Evolutionary conservation across 1,140 invertebrate genomes (phyloP).

Genomic region (Drosophila mauritiana): DNA sequence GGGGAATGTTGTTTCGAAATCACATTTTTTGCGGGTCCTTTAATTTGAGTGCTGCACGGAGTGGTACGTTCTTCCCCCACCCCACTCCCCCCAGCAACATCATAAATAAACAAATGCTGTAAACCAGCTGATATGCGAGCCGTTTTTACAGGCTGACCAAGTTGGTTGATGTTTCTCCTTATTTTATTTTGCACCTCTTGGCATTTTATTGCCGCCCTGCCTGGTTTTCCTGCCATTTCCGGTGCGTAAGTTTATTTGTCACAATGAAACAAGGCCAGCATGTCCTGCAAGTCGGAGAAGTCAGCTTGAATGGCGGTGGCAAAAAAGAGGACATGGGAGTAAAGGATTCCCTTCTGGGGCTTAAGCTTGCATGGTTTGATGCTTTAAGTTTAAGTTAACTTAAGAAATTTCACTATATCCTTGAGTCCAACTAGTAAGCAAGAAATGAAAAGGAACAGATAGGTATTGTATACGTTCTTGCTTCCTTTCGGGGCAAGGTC

Average conservation of each 20-base stretch:
- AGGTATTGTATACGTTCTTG: no score
- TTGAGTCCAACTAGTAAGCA: no score
- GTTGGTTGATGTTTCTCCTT: conserved; percentile 10
- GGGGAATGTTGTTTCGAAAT: conserved; percentile 21
- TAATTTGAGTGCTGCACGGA: conserved; percentile 44
- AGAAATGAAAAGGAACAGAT: no score
- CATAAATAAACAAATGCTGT: conserved; percentile 55
- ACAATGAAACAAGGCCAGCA: background rate
- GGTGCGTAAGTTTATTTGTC: conserved; percentile 37
- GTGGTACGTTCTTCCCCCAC: background rate
- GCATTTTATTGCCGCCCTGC: conserved; percentile 29
- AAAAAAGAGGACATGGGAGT: background rate
- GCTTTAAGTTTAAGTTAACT: background rate
- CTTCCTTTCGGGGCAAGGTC: no score
- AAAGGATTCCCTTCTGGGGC: background rate
- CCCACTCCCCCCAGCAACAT: background rate
- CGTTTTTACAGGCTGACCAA: background rate
- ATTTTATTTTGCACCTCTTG: background rate
- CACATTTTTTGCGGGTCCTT: conserved; percentile 33
- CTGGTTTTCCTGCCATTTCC: conserved; percentile 18
- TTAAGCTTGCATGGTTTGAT: background rate
- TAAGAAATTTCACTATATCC: no score
- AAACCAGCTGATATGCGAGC: conserved; percentile 52
- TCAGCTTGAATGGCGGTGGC: conserved; percentile 8
- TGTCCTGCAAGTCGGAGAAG: conserved; percentile 8